phyloP scores from a whole-genome alignment of 1,140 invertebrate genomes.

The Pentalonia nigronervosa region DNA sequence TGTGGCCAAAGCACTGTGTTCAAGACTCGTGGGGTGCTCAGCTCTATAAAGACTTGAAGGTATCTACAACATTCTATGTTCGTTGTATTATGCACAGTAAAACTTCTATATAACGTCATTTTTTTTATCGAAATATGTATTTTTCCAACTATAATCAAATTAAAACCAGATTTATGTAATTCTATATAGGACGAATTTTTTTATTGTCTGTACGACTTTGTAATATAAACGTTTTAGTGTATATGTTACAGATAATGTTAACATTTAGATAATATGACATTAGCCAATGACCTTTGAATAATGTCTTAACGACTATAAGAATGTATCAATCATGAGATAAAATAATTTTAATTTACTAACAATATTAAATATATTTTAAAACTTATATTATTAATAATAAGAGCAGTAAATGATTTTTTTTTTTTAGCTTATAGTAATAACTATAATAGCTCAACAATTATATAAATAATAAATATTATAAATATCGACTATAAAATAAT shows the following conservation, averaged over 20 bases:
- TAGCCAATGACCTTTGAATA: no score
- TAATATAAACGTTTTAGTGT: neutral
- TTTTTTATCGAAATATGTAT: neutral
- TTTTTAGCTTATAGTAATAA: no score
- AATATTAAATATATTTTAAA: no score
- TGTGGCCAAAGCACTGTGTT: slow-evolving; percentile 96
- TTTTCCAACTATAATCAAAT: neutral
- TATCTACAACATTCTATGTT: slow-evolving; percentile 62
- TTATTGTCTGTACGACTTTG: neutral
- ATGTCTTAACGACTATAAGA: no score
- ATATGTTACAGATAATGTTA: neutral
- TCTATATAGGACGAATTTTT: neutral
- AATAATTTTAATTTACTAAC: no score
- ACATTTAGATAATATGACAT: no score
- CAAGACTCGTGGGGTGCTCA: slow-evolving; percentile 94
- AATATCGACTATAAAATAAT: no score
- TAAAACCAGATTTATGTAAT: neutral
- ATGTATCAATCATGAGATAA: no score
- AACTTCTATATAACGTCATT: neutral
- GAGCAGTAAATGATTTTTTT: no score
- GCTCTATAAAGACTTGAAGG: slow-evolving; percentile 89
- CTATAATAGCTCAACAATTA: no score
- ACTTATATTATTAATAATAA: no score
- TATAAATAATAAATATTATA: no score
- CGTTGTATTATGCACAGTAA: neutral